Conservation (phyloP, 2,797 vertebrate genomes). For the Gallinago nigripennis region DNA sequence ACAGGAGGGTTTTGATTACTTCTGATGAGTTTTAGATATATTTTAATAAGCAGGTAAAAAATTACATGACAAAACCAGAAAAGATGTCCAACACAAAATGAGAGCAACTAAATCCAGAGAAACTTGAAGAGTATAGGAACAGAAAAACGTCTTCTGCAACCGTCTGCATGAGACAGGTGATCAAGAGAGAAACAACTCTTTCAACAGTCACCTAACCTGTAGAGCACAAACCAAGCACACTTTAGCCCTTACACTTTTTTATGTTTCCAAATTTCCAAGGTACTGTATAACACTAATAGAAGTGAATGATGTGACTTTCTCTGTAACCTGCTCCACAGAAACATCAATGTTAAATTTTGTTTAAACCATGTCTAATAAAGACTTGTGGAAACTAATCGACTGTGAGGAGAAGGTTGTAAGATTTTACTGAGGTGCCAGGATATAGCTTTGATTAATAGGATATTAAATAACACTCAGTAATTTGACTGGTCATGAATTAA, state of each 20-base stretch:
- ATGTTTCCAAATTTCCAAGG: not conserved
- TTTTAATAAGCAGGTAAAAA: not conserved
- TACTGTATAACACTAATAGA: not conserved
- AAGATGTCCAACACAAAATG: not conserved
- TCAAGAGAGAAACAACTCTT: not conserved
- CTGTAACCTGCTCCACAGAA: not conserved
- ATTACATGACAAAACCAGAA: not conserved
- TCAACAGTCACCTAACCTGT: not conserved
- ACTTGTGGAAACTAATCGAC: conserved; percentile 21
- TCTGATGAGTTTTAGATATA: not conserved
- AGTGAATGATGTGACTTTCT: not conserved
- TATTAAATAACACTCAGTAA: conserved; percentile 60
- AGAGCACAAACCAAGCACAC: not conserved
- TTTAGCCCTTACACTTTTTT: not conserved
- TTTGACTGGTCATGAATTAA: conserved; percentile 57
- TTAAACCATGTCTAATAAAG: conserved; percentile 38
- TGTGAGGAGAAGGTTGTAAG: conserved; percentile 39
- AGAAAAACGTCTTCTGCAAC: not conserved
- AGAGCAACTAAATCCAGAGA: not conserved
- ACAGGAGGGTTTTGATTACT: not conserved
- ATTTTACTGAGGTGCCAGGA: conserved; percentile 34
- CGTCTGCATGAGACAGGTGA: not conserved
- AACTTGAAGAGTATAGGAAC: not conserved
- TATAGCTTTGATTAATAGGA: conserved; percentile 60
- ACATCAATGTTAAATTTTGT: conserved; percentile 7